These are phyloP conservation scores for Scolopax rusticola DNA, from an alignment of 2,797 vertebrate species.

Conservation along the genomic window DNA sequence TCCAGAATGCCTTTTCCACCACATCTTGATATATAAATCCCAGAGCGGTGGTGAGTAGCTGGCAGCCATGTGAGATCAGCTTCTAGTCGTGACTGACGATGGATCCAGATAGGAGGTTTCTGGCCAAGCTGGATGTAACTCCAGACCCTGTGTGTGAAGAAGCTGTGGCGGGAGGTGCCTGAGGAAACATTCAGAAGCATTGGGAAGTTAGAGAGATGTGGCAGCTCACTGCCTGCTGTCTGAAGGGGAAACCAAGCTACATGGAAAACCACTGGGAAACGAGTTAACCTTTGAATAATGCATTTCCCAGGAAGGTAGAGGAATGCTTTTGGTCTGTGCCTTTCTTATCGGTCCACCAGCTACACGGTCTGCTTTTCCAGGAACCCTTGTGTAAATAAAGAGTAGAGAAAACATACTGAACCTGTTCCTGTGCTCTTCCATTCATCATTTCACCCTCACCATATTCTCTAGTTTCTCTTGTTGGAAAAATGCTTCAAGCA, in stretches of 20 bases:
- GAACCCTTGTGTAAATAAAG: not conserved
- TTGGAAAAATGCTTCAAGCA: not conserved
- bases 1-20: slow-evolving; percentile 1
- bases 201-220: not conserved
- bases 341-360: not conserved
- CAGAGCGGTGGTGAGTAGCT: not conserved
- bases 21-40: not conserved
- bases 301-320: not conserved
- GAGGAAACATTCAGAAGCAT: not conserved
- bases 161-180: not conserved
- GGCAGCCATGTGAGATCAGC: not conserved
- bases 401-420: not conserved
- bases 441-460: not conserved
- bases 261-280: not conserved
- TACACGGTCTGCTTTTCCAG: not conserved
- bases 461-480: not conserved
- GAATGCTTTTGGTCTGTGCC: not conserved
- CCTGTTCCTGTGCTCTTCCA: not conserved
- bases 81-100: slow-evolving; percentile 27
- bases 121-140: slow-evolving; percentile 26
- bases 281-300: not conserved
- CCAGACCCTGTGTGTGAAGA: not conserved
- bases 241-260: not conserved
- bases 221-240: not conserved
- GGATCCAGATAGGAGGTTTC: not conserved